These are phyloP conservation scores for Suricata suricatta DNA, from an alignment of 2,113 vertebrate species.

Conservation along the genomic window DNA sequence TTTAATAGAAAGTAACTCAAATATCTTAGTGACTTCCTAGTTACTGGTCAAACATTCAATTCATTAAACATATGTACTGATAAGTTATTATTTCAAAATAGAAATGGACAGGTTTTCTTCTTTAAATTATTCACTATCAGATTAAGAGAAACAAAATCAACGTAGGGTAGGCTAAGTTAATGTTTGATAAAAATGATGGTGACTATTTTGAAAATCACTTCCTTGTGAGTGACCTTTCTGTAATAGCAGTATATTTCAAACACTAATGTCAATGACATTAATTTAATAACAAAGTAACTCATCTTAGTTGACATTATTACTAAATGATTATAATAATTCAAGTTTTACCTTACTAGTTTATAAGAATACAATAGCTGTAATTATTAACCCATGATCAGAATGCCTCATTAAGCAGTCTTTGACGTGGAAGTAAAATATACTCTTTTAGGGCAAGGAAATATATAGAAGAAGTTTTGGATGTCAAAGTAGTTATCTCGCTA, in stretches of 20 bases:
- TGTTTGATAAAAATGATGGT: neutral
- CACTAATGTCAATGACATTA: neutral
- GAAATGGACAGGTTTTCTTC: neutral
- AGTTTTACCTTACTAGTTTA: slow-evolving; percentile 21
- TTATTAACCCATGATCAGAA: neutral
- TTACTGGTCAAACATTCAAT: neutral
- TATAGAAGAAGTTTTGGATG: slow-evolving; percentile 57
- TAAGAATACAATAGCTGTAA: neutral
- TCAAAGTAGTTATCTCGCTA: slow-evolving; percentile 41
- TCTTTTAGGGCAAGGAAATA: neutral
- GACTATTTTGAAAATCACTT: neutral
- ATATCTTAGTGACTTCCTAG: neutral
- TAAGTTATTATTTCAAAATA: neutral
- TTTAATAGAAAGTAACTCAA: neutral
- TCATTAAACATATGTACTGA: neutral
- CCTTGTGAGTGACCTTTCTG: neutral
- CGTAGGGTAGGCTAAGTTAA: neutral
- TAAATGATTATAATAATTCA: neutral
- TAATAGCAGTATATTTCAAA: neutral
- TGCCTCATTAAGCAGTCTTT: neutral
- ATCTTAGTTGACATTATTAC: neutral
- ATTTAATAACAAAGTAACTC: neutral
- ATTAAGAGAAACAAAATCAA: neutral
- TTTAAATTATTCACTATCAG: neutral
- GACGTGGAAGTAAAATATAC: neutral